Evolutionary conservation across 2,113 vertebrate species (phyloP).

Genomic region (Lipophrys pholis): DNA sequence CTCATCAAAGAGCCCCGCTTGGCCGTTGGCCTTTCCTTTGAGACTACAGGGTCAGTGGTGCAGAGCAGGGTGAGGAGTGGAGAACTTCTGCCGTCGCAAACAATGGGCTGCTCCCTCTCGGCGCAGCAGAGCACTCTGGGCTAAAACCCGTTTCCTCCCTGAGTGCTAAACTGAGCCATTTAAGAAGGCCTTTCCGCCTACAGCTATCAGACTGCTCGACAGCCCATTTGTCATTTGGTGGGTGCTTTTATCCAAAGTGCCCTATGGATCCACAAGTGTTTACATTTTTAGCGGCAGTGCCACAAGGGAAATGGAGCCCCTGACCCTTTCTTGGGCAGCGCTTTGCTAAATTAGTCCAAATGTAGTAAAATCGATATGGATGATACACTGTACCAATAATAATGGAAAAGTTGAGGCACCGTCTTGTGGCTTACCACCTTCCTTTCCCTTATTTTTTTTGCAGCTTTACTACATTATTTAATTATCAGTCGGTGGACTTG

Average conservation of each 20-base stretch:
- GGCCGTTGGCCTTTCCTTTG: constrained; percentile 26
- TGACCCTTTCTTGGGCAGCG: neutral
- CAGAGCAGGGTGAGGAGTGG: constrained; percentile 37
- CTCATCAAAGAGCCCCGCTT: constrained; percentile 30
- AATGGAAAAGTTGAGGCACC: neutral
- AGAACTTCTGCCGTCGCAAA: constrained; percentile 46
- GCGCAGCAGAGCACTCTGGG: constrained; percentile 62
- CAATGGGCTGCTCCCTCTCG: constrained; percentile 49
- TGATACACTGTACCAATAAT: constrained; percentile 12
- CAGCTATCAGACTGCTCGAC: constrained; percentile 66
- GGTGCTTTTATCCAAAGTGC: constrained; percentile 63
- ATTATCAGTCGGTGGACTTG: neutral
- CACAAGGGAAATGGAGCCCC: constrained; percentile 20
- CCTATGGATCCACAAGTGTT: constrained; percentile 59
- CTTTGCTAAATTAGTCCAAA: constrained; percentile 41
- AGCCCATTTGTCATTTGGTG: constrained; percentile 68
- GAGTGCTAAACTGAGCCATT: constrained; percentile 59
- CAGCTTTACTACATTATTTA: neutral
- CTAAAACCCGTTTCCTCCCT: constrained; percentile 55
- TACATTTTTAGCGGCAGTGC: constrained; percentile 49
- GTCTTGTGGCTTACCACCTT: neutral
- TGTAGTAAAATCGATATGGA: constrained; percentile 17
- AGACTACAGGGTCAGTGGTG: constrained; percentile 30
- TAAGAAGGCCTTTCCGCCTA: constrained; percentile 58
- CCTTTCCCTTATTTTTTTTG: neutral